Conservation (phyloP, 2,888 invertebrate genomes). For the Calliphora vomitoria region DNA sequence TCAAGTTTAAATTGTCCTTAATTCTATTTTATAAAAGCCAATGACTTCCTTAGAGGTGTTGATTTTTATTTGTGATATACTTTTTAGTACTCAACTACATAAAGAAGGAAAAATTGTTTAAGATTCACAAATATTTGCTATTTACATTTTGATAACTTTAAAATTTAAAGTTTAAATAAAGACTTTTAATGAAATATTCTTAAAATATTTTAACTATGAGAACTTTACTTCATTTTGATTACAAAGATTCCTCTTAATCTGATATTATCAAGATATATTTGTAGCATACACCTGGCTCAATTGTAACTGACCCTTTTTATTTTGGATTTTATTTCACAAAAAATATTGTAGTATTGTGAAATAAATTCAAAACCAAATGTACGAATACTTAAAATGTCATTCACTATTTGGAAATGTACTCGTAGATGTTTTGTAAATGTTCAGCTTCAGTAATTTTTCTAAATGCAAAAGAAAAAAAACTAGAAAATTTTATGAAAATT, state of each 20-base stretch:
- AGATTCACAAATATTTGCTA: too few species aligned
- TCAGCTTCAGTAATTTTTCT: slow-evolving; percentile 69
- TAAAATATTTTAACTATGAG: neutral
- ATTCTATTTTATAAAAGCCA: too few species aligned
- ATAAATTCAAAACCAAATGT: slow-evolving; percentile 49
- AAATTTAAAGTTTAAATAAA: too few species aligned
- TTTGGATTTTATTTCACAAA: slow-evolving; percentile 20
- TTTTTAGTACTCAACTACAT: too few species aligned
- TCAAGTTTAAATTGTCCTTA: too few species aligned
- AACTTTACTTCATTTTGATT: neutral
- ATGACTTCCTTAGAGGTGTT: too few species aligned
- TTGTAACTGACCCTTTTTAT: slow-evolving; percentile 38
- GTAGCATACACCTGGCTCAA: slow-evolving; percentile 36
- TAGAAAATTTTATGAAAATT: slow-evolving; percentile 38
- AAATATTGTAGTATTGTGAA: slow-evolving; percentile 7
- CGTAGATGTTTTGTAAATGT: slow-evolving; percentile 55
- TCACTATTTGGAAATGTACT: slow-evolving; percentile 64
- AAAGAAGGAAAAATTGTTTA: too few species aligned
- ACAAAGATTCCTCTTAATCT: neutral
- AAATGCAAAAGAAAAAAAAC: slow-evolving; percentile 44
- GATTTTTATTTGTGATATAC: too few species aligned
- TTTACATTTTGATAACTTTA: too few species aligned
- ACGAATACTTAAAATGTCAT: slow-evolving; percentile 69
- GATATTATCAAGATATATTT: neutral
- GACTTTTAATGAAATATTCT: neutral